Percentiles rank a stretch among this genome's conserved stretches.
Conservation (phyloP, 2,797 vertebrate genomes). For the Xiphophorus birchmanni region DNA sequence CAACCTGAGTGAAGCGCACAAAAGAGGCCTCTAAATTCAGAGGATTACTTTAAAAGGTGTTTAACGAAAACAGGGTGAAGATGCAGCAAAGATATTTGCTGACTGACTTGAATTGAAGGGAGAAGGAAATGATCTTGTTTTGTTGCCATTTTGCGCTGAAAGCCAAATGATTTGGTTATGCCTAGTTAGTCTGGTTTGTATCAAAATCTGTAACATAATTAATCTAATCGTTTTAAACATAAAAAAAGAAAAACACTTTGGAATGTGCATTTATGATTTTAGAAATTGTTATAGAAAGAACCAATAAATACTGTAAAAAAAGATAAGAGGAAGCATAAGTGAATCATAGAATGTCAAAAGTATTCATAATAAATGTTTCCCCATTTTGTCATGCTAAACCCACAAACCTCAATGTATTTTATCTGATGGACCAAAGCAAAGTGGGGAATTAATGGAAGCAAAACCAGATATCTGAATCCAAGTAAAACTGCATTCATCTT, state of each 20-base stretch:
- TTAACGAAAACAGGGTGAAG: constrained; percentile 18
- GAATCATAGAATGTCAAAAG: background rate
- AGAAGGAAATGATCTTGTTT: background rate
- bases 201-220: background rate
- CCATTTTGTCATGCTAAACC: background rate
- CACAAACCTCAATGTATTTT: background rate
- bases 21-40: constrained; percentile 23
- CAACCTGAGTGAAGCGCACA: constrained; percentile 31
- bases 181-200: background rate
- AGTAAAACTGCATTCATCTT: too few relatives aligned
- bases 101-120: constrained; percentile 9
- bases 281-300: background rate
- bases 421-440: too few relatives aligned
- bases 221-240: background rate
- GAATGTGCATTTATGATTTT: background rate
- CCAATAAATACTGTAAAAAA: background rate
- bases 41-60: constrained; percentile 27
- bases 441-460: too few relatives aligned
- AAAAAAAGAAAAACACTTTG: background rate
- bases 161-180: constrained; percentile 2
- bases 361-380: background rate
- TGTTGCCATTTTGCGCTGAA: constrained; percentile 1
- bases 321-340: background rate
- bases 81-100: constrained; percentile 8
- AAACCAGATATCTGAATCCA: too few relatives aligned